A percentile compares a stretch with the other conserved stretches of the same genome.
Evolutionary conservation across 2,797 vertebrate species (phyloP).

Genomic region (Pseudochirops cupreus): DNA sequence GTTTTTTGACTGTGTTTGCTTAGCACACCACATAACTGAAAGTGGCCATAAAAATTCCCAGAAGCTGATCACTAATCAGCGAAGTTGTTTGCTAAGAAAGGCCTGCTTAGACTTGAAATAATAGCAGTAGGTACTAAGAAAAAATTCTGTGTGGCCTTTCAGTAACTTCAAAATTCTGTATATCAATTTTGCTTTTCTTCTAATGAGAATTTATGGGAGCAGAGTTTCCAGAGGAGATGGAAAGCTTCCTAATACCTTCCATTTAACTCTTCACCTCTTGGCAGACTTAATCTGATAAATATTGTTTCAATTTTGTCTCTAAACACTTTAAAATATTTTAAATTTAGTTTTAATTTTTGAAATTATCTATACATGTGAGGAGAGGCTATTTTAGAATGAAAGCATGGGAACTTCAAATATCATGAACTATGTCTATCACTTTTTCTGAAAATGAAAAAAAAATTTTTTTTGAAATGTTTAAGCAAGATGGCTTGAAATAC

Average conservation of each 20-base stretch:
- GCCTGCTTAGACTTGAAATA: slow-evolving; percentile 53
- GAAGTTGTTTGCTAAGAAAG: slow-evolving; percentile 65
- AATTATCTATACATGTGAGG: neutral
- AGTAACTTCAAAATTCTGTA: slow-evolving; percentile 53
- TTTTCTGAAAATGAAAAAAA: slow-evolving; percentile 43
- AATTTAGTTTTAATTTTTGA: slow-evolving; percentile 24
- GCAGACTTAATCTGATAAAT: neutral
- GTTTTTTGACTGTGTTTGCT: slow-evolving; percentile 58
- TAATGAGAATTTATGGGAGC: slow-evolving; percentile 58
- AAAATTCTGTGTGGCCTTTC: slow-evolving; percentile 43
- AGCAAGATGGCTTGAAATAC: neutral
- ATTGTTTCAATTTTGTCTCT: neutral
- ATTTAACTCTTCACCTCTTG: neutral
- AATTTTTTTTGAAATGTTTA: neutral
- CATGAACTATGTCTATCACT: neutral
- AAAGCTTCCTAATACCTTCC: neutral
- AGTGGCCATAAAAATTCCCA: slow-evolving; percentile 28
- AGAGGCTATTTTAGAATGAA: neutral
- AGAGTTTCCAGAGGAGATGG: slow-evolving; percentile 52
- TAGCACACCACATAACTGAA: slow-evolving; percentile 47
- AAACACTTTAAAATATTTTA: neutral
- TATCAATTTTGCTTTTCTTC: slow-evolving; percentile 58
- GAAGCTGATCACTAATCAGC: slow-evolving; percentile 50
- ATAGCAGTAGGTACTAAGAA: slow-evolving; percentile 57
- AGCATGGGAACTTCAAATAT: neutral